Base-by-base conservation (phyloP, 2,797 vertebrate species). In the Microctenopoma steveboyesi region DNA sequence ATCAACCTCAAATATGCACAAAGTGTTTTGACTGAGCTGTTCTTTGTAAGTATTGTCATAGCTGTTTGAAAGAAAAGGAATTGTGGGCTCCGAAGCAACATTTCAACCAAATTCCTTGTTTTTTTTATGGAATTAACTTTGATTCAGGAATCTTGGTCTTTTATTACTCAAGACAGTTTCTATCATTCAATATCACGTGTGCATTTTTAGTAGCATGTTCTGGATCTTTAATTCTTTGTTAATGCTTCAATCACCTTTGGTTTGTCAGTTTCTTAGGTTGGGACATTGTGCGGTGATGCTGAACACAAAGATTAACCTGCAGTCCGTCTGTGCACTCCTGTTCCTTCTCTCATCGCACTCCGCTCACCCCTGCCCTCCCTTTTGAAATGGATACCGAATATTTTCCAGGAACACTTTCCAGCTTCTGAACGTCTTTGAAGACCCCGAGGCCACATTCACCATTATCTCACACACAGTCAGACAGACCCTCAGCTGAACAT, bases 361-460 rank as follows among this genome's bases (percentile, higher is more conserved):
- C 7, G 39, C 72, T 84, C 63, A 64, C 84, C 79, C 78, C 69
- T 86, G 78, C 76, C 82, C 79, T 82, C 63, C 55, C 56, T 53
- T 82, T 65, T 89, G 85, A 86, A 88, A 87, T 76, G 74, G 81
- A 90, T 78, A 86, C 78, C 16, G 40, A 86, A 81, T 83, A 81
- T 87, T 87, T 87, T 89, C 84, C 86, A 91, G 61, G 82, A 80
- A 75, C 57, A 76, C 48, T 91, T 88, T 87, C 84, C 69, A 37
- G 83, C 82, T 82, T 81, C 65, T 81, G 54, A 61, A 76, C 4
- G 39, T 78, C 61, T 68, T 22, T 48, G 70, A 63, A 68, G 57
- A 80, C 86, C 82, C 78, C 0, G 56, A 83, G 78, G 86, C 69
- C 60, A 70, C 55, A 47, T 69, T 76, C 68, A 40, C 57, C 69